These are phyloP conservation scores for Thalassoma bifasciatum DNA, from an alignment of 2,113 vertebrate species.

Conservation along the genomic window DNA sequence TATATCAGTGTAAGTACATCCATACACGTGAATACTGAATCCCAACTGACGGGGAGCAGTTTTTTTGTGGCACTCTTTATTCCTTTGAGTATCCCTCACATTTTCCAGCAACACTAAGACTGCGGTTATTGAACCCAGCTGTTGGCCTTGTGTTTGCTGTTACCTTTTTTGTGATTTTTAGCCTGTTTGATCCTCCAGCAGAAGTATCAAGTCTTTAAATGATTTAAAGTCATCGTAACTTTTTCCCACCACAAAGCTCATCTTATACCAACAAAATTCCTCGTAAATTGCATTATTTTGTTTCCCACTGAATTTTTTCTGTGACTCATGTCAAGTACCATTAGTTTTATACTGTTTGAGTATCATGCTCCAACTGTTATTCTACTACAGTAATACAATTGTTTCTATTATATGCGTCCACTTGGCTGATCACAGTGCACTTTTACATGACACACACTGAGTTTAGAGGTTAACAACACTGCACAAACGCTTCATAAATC, in stretches of 20 bases:
- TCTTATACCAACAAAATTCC: not conserved
- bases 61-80: not conserved
- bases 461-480: not conserved
- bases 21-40: not conserved
- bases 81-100: not conserved
- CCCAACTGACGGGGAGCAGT: not conserved
- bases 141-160: not conserved
- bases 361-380: not conserved
- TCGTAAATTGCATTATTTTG: not conserved
- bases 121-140: not conserved
- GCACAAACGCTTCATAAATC: not conserved
- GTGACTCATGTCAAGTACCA: not conserved
- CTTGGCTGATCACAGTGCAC: not conserved
- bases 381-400: not conserved
- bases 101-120: constrained; percentile 2
- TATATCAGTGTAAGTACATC: not conserved
- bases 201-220: too few species aligned
- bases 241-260: not conserved
- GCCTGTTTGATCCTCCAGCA: too few species aligned
- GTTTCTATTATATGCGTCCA: not conserved
- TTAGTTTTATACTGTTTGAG: not conserved
- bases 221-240: too few species aligned
- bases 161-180: not conserved
- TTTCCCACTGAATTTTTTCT: too few species aligned
- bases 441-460: not conserved